Conservation (phyloP, 2,113 vertebrate species). For the Oryzias javanicus region DNA sequence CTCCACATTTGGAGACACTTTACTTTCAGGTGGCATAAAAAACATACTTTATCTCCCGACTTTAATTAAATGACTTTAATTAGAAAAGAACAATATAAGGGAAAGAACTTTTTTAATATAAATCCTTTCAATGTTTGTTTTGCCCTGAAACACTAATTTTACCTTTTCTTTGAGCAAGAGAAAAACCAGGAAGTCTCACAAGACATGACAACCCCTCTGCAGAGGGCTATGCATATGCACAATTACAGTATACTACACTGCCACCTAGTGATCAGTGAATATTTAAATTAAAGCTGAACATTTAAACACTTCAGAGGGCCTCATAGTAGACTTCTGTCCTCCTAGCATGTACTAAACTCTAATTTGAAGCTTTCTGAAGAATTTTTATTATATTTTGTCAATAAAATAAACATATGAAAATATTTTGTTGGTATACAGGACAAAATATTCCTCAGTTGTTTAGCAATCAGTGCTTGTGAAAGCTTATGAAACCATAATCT, state of each 20-base stretch:
- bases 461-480: conserved; percentile 45
- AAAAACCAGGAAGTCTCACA: conserved; percentile 18
- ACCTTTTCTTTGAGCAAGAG: neutral
- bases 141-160: neutral
- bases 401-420: conserved; percentile 4
- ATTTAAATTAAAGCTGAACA: conserved; percentile 17
- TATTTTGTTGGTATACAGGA: conserved; percentile 20
- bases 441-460: conserved; percentile 20
- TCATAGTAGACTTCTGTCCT: neutral
- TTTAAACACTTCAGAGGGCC: neutral
- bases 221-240: conserved; percentile 57
- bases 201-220: conserved; percentile 17
- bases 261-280: conserved; percentile 86
- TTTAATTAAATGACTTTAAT: neutral
- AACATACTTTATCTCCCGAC: neutral
- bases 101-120: neutral
- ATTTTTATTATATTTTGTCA: neutral
- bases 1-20: neutral
- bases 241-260: conserved; percentile 78
- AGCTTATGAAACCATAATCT: conserved; percentile 37
- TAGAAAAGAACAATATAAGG: neutral
- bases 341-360: neutral
- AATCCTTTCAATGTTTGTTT: neutral
- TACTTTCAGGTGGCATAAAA: neutral
- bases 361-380: neutral